Percentiles rank a stretch among this genome's conserved stretches.
Evolutionary conservation across 2,888 invertebrate genomes (phyloP).

Genomic region (Neoscelio sp.): DNA sequence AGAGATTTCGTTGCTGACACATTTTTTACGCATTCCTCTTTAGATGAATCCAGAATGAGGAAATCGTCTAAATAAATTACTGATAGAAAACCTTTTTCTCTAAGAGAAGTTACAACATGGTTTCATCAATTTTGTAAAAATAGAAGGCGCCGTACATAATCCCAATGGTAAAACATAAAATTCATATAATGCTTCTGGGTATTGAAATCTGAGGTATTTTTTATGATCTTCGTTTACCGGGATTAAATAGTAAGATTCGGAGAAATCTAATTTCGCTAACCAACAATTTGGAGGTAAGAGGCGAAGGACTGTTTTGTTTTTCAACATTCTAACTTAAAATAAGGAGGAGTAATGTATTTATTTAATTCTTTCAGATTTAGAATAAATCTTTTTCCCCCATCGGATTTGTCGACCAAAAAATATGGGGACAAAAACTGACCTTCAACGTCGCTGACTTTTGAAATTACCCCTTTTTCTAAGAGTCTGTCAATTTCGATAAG

Average conservation of each 20-base stretch:
- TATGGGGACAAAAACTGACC: slow-evolving; percentile 1
- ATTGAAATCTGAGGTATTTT: slow-evolving; percentile 59
- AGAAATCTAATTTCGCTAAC: background rate
- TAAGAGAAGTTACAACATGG: slow-evolving; percentile 27
- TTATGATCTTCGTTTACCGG: background rate
- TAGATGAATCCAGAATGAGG: slow-evolving; percentile 12
- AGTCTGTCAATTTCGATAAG: background rate
- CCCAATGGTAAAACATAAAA: slow-evolving; percentile 63
- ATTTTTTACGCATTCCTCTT: slow-evolving; percentile 13
- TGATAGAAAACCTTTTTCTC: slow-evolving; percentile 20
- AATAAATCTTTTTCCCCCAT: no score
- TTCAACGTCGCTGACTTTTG: background rate
- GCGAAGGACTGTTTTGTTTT: slow-evolving; percentile 2
- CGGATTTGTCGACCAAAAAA: slow-evolving; percentile 8
- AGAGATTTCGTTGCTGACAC: no score
- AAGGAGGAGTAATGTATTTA: background rate
- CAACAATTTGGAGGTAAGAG: background rate
- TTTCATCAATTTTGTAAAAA: slow-evolving; percentile 59
- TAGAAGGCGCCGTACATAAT: slow-evolving; percentile 31
- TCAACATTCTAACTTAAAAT: slow-evolving; percentile 5
- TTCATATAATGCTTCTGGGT: slow-evolving; percentile 33
- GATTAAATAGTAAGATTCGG: background rate
- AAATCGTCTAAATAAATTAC: slow-evolving; percentile 56
- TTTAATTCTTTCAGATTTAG: slow-evolving; percentile 8
- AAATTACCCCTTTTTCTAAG: background rate